These are phyloP conservation scores for Napeogenes sylphis DNA, from an alignment of 2,888 invertebrate genomes.

Conservation along the genomic window DNA sequence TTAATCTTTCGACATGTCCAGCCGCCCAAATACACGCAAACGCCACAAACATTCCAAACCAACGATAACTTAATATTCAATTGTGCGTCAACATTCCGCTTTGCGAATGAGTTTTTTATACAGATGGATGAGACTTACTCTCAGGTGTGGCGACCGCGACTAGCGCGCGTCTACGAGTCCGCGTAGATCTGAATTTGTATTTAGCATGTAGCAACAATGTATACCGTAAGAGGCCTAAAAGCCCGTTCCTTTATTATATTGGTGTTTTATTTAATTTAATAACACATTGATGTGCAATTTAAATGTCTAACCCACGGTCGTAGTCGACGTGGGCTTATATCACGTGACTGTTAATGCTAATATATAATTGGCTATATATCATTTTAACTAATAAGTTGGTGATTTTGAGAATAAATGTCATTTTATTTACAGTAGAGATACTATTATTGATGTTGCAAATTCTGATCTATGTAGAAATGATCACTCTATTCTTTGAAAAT, in stretches of 20 bases:
- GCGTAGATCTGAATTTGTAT: constrained; percentile 57
- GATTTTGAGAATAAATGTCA: constrained; percentile 16
- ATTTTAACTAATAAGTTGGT: too few relatives aligned
- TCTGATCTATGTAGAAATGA: constrained; percentile 53
- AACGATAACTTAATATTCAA: not conserved
- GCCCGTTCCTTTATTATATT: constrained; percentile 1
- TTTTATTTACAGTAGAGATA: constrained; percentile 9
- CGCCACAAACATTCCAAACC: constrained; percentile 1
- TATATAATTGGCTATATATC: too few relatives aligned
- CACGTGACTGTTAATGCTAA: not conserved
- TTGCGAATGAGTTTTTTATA: too few relatives aligned
- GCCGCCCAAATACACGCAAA: too few relatives aligned
- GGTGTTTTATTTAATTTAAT: not conserved
- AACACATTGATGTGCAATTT: not conserved
- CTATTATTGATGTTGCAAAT: constrained; percentile 37
- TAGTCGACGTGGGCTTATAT: not conserved
- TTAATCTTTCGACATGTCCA: not conserved
- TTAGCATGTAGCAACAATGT: not conserved
- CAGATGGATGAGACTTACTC: too few relatives aligned
- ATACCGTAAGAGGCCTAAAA: constrained; percentile 13
- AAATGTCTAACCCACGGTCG: not conserved
- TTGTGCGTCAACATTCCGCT: constrained; percentile 5
- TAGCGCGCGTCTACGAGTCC: constrained; percentile 5
- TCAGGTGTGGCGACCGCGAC: too few relatives aligned
- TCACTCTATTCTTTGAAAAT: constrained; percentile 37